Evolutionary conservation across 1,140 invertebrate genomes (phyloP).

Genomic region (Diabrotica undecimpunctata): DNA sequence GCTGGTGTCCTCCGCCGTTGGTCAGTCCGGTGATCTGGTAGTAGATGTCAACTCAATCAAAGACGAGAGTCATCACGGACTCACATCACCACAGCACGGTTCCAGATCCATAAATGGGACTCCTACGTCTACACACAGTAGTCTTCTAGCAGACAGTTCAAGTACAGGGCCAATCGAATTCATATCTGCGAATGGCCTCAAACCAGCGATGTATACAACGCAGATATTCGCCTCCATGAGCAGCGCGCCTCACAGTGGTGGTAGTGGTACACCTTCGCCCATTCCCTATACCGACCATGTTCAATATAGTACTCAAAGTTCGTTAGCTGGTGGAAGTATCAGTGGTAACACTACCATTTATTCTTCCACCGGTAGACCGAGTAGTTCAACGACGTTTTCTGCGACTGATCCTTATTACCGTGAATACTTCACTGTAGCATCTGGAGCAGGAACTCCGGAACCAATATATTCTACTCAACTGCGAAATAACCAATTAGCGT

Average conservation of each 20-base stretch:
- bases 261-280: slow-evolving; percentile 52
- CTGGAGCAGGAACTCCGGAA: slow-evolving; percentile 47
- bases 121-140: slow-evolving; percentile 51
- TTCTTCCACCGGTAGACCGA: slow-evolving; percentile 35
- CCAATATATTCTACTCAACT: slow-evolving; percentile 52
- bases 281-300: slow-evolving; percentile 54
- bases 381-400: slow-evolving; percentile 43
- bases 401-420: slow-evolving; percentile 52
- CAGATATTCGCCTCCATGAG: slow-evolving; percentile 50
- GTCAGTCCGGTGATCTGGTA: slow-evolving; percentile 47
- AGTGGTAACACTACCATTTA: slow-evolving; percentile 33
- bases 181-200: slow-evolving; percentile 55
- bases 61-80: slow-evolving; percentile 48
- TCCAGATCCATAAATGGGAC: slow-evolving; percentile 52
- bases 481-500: slow-evolving; percentile 51
- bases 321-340: slow-evolving; percentile 34
- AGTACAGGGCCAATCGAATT: slow-evolving; percentile 48
- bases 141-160: slow-evolving; percentile 48
- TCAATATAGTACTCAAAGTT: slow-evolving; percentile 55
- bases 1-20: slow-evolving; percentile 44
- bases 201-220: slow-evolving; percentile 48
- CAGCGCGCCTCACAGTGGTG: slow-evolving; percentile 40
- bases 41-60: slow-evolving; percentile 53
- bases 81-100: slow-evolving; percentile 50
- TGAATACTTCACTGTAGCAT: slow-evolving; percentile 51